These are phyloP conservation scores for Gymnothorax reevesii DNA, from an alignment of 2,797 vertebrate species.

Conservation along the genomic window DNA sequence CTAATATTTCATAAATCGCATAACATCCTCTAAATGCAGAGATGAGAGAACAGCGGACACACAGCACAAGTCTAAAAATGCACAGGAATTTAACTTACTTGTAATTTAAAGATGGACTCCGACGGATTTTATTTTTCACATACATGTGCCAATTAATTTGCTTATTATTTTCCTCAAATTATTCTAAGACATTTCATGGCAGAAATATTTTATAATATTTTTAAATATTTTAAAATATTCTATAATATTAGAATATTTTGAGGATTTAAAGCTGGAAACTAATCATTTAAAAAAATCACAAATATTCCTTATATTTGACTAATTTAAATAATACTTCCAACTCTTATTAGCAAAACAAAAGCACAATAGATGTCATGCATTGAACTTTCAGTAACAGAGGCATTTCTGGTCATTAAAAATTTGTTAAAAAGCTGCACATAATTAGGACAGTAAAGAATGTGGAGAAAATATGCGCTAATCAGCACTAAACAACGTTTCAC, in stretches of 20 bases:
- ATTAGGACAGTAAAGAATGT: too few relatives aligned
- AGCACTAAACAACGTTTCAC: neutral
- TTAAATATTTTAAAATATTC: too few relatives aligned
- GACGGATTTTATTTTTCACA: neutral
- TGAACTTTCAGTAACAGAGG: neutral
- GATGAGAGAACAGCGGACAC: constrained; percentile 69
- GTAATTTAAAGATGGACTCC: neutral
- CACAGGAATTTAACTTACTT: neutral
- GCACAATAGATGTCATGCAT: neutral
- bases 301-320: neutral
- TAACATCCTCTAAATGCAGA: constrained; percentile 70
- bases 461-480: neutral
- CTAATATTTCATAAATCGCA: constrained; percentile 45
- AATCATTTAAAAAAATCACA: neutral
- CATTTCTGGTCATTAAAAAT: neutral
- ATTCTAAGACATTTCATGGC: neutral
- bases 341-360: neutral
- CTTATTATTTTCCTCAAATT: neutral
- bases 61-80: neutral
- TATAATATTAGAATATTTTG: too few relatives aligned
- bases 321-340: neutral
- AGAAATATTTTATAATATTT: too few relatives aligned
- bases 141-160: neutral
- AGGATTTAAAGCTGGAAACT: neutral
- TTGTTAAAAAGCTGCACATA: neutral